Base-by-base conservation (phyloP, 2,888 invertebrate genomes). In the Conchocele bisecta region DNA sequence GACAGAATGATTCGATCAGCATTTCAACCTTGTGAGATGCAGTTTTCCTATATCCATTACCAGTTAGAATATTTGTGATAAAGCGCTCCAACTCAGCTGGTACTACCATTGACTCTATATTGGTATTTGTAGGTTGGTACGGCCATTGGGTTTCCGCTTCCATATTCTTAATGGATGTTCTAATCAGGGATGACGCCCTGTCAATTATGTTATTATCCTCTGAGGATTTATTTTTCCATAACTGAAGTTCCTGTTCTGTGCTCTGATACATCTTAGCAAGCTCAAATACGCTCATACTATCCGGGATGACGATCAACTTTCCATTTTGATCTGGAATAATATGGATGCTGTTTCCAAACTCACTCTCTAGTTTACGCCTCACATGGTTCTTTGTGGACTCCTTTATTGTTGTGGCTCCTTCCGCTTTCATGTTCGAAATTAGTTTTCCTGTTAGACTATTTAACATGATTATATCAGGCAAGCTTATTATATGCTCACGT, bases 361-460 rank as follows among this genome's bases (percentile, higher is more conserved):
- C 54, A 22, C 13, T 37, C 24, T 54, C 54, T 37, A 54, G 37
- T 9, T 39, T 54, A 2, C 54, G 33, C 15, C 54, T 9, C 17
- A 54, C 7, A 24, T 54, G 35, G 17, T 15, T 35, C 15, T 6
- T 7, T 37, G 35, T 54, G 20, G 35, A 33, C 11, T 15, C 13
- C 24, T 37, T 20, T 1, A 17, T 54, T 1, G 33, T 26, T 22
- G 22, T n/a, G 17, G 24, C 22, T 24, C 39, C 39, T 15, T 15
- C 11, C 15, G 22, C 20, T 35, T 20, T 37, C 39, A 54, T 54
- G n/a, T 24, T 35, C 15, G 22, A 37, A 11, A 15, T 35, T 6
- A n/a, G 11, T 11, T 20, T 6, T 33, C 37, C 33, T 22, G 15
- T 7, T 1, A 35, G 33, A 13, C 15, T 2, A 24, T 11, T 22